Evolutionary conservation across 2,797 vertebrate species (phyloP).

Genomic region (Jordanella pulchra): DNA sequence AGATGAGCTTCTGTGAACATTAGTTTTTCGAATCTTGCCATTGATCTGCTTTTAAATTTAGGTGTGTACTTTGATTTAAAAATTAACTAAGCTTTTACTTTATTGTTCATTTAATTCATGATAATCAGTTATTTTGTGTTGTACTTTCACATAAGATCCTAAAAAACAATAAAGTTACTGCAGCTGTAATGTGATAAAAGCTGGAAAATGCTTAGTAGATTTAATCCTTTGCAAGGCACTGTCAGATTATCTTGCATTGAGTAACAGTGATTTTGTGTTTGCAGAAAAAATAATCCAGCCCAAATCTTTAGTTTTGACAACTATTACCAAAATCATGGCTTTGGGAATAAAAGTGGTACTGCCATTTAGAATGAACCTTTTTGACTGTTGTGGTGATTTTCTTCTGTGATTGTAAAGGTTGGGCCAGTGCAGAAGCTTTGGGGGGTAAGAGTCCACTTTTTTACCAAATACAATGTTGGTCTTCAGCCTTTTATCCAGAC

Average conservation of each 20-base stretch:
- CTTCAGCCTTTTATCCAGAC: constrained; percentile 8
- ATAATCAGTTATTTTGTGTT: too few species aligned
- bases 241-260: not conserved
- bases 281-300: constrained; percentile 38
- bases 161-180: too few species aligned
- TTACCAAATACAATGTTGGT: constrained; percentile 23
- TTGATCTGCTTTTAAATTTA: too few species aligned
- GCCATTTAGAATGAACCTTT: constrained; percentile 23
- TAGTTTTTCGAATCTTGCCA: too few species aligned
- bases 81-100: too few species aligned
- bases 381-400: constrained; percentile 41
- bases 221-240: too few species aligned
- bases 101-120: too few species aligned
- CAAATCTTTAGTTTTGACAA: constrained; percentile 29
- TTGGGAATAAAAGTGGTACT: constrained; percentile 14
- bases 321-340: constrained; percentile 35
- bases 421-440: constrained; percentile 53
- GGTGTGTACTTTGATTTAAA: not conserved
- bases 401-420: constrained; percentile 38
- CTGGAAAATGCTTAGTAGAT: too few species aligned
- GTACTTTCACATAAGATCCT: too few species aligned
- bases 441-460: constrained; percentile 52
- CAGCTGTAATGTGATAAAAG: too few species aligned
- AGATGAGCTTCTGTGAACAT: too few species aligned
- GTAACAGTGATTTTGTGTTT: constrained; percentile 5